Evolutionary conservation across 2,797 vertebrate species (phyloP), one percentile per base, ranked within the genome.

Genomic region (Hoplostethus atlanticus): DNA sequence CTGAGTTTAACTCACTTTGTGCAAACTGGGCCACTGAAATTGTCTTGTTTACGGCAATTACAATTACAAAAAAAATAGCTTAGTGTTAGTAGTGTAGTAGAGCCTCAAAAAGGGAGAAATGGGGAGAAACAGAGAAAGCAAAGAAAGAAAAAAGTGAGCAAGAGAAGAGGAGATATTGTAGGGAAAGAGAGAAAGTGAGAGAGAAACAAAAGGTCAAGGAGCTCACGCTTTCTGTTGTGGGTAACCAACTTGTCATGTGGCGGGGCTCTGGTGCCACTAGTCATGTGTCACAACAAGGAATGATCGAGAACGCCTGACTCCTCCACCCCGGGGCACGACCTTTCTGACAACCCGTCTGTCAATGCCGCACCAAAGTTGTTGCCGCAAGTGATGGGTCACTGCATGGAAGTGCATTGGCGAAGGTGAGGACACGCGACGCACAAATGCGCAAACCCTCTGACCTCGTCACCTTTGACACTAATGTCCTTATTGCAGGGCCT

Each of bases 261-360:
- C 15, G 38, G 64, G 62, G 76, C 65, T 58, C 71, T 67, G 79
- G 74, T 71, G 87, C 80, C 80, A 74, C 73, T 57, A 53, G 84
- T 87, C 80, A 87, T 78, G 76, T 92, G 92, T 91, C 90, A 92
- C 75, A 87, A 81, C 63, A 83, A 51, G 75, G 55, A 68, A 68
- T 59, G 56, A 68, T 60, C 71, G 63, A 80, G 71, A 62, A 73
- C 11, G 73, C 54, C 71, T 30, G 61, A 76, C 54, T 80, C 83
- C 51, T 28, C 28, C 66, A 68, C 83, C 86, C 44, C 52, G 2
- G 82, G 89, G 64, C 82, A 57, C 15, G 69, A 91, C 90, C 89
- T 93, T 88, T 90, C 73, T 84, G 78, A 89, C 89, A 84, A 60
- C 44, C 38, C 1, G 59, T 70, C 88, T 79, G 68, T 87, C 88